A percentile compares a stretch with the other conserved stretches of the same genome.
Conservation (phyloP, 2,797 vertebrate species). For the Acropternis orthonyx region DNA sequence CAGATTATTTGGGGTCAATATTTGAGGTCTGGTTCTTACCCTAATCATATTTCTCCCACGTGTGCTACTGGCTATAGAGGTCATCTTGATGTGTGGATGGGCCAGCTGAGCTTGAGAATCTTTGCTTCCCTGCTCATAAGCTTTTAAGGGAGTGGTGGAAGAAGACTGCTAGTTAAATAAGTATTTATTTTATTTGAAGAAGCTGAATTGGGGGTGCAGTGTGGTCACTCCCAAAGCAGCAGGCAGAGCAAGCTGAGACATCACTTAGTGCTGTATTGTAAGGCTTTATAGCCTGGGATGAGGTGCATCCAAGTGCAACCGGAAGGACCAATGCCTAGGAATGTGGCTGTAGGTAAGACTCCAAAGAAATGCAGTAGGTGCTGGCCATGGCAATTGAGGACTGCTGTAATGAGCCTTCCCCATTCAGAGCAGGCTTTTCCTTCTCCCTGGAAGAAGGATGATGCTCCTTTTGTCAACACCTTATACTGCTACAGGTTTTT, state of each 20-base stretch:
- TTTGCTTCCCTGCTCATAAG: conserved; percentile 24
- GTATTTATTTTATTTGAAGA: conserved; percentile 7
- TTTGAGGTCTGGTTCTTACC: not conserved
- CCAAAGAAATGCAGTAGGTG: not conserved
- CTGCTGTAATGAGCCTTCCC: not conserved
- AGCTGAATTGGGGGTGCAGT: not conserved
- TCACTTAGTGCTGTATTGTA: not conserved
- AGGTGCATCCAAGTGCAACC: not conserved
- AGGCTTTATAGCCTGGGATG: not conserved
- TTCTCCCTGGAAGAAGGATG: not conserved
- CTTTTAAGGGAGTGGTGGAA: conserved; percentile 47
- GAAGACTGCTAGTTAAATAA: conserved; percentile 20
- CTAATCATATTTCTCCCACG: not conserved
- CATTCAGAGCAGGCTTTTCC: not conserved
- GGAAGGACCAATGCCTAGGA: not conserved
- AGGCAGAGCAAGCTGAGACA: not conserved
- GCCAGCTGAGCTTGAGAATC: not conserved
- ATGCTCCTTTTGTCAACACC: not conserved
- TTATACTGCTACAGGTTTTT: not conserved
- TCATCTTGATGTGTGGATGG: not conserved
- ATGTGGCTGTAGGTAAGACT: not conserved
- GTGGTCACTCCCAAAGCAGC: conserved; percentile 22
- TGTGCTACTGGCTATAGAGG: not conserved
- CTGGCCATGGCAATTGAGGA: not conserved
- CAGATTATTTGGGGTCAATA: not conserved